These are phyloP conservation scores for Drosophila pruinosa DNA, from an alignment of 1,140 invertebrate genomes.

Conservation along the genomic window DNA sequence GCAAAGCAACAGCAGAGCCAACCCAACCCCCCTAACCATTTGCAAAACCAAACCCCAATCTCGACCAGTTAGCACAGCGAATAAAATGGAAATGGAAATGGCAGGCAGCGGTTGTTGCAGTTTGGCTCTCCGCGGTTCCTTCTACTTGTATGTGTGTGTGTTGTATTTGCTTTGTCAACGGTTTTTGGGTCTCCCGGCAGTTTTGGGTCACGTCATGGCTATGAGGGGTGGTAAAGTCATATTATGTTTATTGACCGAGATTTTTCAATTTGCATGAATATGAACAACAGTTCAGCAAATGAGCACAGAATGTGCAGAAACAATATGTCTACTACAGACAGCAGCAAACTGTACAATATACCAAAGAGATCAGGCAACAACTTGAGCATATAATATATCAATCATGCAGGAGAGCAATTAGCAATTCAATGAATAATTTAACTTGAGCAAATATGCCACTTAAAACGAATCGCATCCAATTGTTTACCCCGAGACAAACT, in stretches of 20 bases:
- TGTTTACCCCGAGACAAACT: not conserved
- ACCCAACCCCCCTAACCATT: not conserved
- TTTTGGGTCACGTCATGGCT: slow-evolving; percentile 5
- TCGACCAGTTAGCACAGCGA: slow-evolving; percentile 18
- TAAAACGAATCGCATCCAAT: slow-evolving; percentile 15
- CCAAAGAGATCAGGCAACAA: not conserved
- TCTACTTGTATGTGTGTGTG: not conserved
- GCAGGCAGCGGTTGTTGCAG: slow-evolving; percentile 28
- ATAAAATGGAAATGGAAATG: slow-evolving; percentile 37
- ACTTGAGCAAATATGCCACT: slow-evolving; percentile 11
- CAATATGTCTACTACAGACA: too few relatives aligned
- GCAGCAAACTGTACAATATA: too few relatives aligned
- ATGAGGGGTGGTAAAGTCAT: slow-evolving; percentile 3
- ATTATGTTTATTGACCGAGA: slow-evolving; percentile 65
- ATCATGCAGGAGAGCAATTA: not conserved
- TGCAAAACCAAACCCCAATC: slow-evolving; percentile 9
- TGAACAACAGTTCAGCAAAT: slow-evolving; percentile 11
- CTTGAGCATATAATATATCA: not conserved
- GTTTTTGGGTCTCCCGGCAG: slow-evolving; percentile 28
- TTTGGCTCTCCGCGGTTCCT: slow-evolving; percentile 7
- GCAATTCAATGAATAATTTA: not conserved
- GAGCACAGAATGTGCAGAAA: not conserved
- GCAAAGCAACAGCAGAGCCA: not conserved
- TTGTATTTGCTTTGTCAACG: slow-evolving; percentile 50
- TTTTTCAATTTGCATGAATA: slow-evolving; percentile 60